Evolutionary conservation across 2,888 invertebrate genomes (phyloP).

Genomic region (Ichneumon xanthorius): DNA sequence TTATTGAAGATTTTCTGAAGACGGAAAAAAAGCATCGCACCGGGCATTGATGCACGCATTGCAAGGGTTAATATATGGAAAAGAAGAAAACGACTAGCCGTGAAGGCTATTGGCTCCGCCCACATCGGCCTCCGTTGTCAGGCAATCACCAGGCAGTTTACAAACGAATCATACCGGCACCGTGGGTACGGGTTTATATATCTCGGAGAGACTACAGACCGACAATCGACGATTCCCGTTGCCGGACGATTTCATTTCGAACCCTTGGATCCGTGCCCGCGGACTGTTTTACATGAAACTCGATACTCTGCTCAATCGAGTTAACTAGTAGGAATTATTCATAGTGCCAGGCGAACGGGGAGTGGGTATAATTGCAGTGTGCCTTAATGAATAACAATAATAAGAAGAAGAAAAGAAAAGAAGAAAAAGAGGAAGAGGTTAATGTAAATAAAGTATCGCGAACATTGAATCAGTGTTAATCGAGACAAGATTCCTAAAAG

Average conservation of each 20-base stretch:
- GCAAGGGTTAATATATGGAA: slow-evolving; percentile 18
- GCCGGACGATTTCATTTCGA: slow-evolving; percentile 55
- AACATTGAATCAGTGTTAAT: slow-evolving; percentile 1
- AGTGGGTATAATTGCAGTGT: slow-evolving; percentile 9
- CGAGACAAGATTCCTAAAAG: not conserved
- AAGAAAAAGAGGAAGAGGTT: not conserved
- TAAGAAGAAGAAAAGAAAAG: not conserved
- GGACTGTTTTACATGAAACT: slow-evolving; percentile 20
- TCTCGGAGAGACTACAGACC: slow-evolving; percentile 27
- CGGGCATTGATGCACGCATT: slow-evolving; percentile 46
- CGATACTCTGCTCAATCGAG: slow-evolving; percentile 26
- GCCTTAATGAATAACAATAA: not conserved
- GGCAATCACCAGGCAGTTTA: slow-evolving; percentile 73
- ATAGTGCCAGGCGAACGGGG: slow-evolving; percentile 8
- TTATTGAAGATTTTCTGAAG: not conserved
- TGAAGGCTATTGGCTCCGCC: slow-evolving; percentile 75
- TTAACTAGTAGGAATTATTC: slow-evolving; percentile 42
- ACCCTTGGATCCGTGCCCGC: slow-evolving; percentile 24
- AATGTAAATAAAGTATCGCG: not conserved
- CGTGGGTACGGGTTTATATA: slow-evolving; percentile 57
- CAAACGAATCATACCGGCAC: slow-evolving; percentile 61
- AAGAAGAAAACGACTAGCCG: slow-evolving; percentile 67
- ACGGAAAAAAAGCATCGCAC: slow-evolving; percentile 10
- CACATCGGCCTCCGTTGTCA: slow-evolving; percentile 78
- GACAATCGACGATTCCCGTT: slow-evolving; percentile 62